Conservation (phyloP, 2,888 invertebrate genomes). For the Siphonodentalium dalli region DNA sequence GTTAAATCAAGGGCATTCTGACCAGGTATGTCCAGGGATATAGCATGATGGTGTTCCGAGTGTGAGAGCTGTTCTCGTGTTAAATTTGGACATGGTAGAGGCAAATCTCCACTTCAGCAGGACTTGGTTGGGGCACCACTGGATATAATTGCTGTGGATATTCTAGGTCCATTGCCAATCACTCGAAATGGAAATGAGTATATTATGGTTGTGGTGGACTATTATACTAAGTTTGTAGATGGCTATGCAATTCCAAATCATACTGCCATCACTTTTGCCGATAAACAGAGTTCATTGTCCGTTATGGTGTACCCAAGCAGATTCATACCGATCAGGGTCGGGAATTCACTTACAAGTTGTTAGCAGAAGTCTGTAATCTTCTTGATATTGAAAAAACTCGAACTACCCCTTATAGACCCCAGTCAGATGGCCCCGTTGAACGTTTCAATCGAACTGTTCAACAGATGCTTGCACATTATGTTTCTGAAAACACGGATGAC, state of each 20-base stretch:
- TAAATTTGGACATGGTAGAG: neutral
- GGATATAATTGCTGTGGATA: slow-evolving; percentile 7
- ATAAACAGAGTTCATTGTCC: slow-evolving; percentile 8
- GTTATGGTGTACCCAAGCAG: slow-evolving; percentile 6
- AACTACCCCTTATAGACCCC: slow-evolving; percentile 17
- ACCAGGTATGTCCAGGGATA: too few relatives aligned
- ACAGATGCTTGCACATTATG: too few relatives aligned
- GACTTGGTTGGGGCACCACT: slow-evolving; percentile 2
- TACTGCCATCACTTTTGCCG: slow-evolving; percentile 17
- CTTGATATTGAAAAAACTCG: slow-evolving; percentile 8
- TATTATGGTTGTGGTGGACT: slow-evolving; percentile 20
- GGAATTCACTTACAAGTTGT: too few relatives aligned
- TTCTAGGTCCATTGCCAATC: slow-evolving; percentile 5
- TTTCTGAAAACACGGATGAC: too few relatives aligned
- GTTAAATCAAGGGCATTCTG: neutral
- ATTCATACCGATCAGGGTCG: slow-evolving; percentile 8
- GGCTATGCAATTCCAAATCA: slow-evolving; percentile 22
- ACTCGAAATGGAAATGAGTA: slow-evolving; percentile 11
- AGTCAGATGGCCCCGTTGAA: slow-evolving; percentile 7
- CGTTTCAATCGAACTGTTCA: neutral
- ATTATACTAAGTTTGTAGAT: slow-evolving; percentile 20
- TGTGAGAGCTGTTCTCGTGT: neutral
- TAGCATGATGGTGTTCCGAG: slow-evolving; percentile 2
- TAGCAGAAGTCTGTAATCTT: too few relatives aligned
- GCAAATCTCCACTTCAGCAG: neutral